These are phyloP conservation scores for Mus musculus DNA, from an alignment of 2,113 vertebrate genomes.

Conservation along the genomic window GRCm39 chr7:70092501-70093000, in stretches of 20 bases:
- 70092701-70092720: too few species aligned
- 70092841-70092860: background rate
- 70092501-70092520: background rate
- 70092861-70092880: background rate
- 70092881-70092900: background rate
- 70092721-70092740: background rate
- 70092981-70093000: background rate
- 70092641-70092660: background rate
- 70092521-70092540: background rate
- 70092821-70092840: background rate
- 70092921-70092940: background rate
- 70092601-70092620: background rate
- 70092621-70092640: background rate
- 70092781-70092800: too few species aligned
- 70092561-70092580: background rate
- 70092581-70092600: background rate
- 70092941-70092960: background rate
- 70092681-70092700: background rate
- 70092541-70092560: background rate
- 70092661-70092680: background rate
- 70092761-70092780: background rate
- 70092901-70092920: background rate
- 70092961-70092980: background rate
- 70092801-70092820: background rate
- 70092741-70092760: background rate